phyloP scores from a whole-genome alignment of 1,140 invertebrate species.

The Sycophila sp. region DNA sequence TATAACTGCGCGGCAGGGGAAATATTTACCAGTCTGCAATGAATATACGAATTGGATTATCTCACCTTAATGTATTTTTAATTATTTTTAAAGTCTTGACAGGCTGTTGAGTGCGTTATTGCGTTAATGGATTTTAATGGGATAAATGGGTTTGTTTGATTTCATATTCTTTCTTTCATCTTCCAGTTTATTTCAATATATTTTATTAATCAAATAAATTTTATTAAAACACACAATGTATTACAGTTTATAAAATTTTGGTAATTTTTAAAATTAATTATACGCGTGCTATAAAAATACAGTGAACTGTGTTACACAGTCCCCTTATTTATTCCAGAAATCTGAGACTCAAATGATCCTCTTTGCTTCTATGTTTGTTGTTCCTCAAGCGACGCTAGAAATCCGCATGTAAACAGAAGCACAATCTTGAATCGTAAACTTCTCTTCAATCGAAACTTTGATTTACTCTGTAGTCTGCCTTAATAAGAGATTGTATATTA shows the following conservation, averaged over 20 bases:
- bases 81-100: background rate
- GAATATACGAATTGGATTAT: background rate
- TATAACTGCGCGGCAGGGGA: background rate
- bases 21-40: background rate
- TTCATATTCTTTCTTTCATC: too few species aligned
- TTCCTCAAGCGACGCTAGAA: background rate
- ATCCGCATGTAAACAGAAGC: background rate
- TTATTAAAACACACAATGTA: background rate
- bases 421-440: slow-evolving; percentile 19
- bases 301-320: background rate
- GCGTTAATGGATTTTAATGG: too few species aligned
- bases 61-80: background rate
- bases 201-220: too few species aligned
- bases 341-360: background rate
- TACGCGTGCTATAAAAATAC: background rate
- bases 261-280: background rate
- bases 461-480: background rate
- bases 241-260: background rate
- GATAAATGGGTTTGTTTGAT: too few species aligned
- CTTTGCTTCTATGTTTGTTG: slow-evolving; percentile 8
- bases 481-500: background rate
- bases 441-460: slow-evolving; percentile 15
- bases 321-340: background rate
- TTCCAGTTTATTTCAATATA: too few species aligned
- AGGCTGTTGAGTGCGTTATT: background rate